phyloP scores from a whole-genome alignment of 2,888 invertebrate genomes.

The Pollenia angustigena region DNA sequence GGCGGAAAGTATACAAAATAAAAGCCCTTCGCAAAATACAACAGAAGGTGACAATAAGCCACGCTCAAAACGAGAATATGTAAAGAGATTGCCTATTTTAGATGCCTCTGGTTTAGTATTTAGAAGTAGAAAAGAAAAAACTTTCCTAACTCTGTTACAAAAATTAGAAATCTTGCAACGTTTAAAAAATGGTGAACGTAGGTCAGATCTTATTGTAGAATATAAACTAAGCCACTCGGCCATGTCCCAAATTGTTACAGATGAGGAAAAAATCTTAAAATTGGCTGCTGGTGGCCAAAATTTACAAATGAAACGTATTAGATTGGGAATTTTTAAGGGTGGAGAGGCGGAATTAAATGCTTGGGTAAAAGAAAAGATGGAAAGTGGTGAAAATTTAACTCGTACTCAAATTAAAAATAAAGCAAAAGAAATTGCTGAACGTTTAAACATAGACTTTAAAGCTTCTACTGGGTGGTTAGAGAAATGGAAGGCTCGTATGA shows the following conservation, averaged over 20 bases:
- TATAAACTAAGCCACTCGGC: slow-evolving; percentile 67
- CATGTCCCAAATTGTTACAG: slow-evolving; percentile 64
- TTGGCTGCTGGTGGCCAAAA: slow-evolving; percentile 65
- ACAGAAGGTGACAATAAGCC: slow-evolving; percentile 11
- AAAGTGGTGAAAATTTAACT: slow-evolving; percentile 58
- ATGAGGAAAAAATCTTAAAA: slow-evolving; percentile 59
- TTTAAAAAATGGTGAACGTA: slow-evolving; percentile 63
- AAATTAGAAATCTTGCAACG: slow-evolving; percentile 65
- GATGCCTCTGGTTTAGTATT: slow-evolving; percentile 45
- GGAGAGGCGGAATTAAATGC: slow-evolving; percentile 63
- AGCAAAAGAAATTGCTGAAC: slow-evolving; percentile 64
- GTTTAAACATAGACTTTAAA: slow-evolving; percentile 67
- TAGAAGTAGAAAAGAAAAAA: slow-evolving; percentile 64
- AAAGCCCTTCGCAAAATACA: background rate
- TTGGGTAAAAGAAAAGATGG: slow-evolving; percentile 60
- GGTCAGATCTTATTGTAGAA: slow-evolving; percentile 50
- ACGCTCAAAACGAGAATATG: slow-evolving; percentile 40
- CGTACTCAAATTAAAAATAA: slow-evolving; percentile 58
- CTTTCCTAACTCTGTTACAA: slow-evolving; percentile 63
- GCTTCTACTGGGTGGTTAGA: slow-evolving; percentile 68
- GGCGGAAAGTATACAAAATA: background rate
- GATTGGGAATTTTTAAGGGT: slow-evolving; percentile 61
- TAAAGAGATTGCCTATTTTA: slow-evolving; percentile 28
- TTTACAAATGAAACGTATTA: slow-evolving; percentile 66
- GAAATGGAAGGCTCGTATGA: slow-evolving; percentile 70